Conservation (phyloP, 2,113 vertebrate species). For the Enhydra lutris region DNA sequence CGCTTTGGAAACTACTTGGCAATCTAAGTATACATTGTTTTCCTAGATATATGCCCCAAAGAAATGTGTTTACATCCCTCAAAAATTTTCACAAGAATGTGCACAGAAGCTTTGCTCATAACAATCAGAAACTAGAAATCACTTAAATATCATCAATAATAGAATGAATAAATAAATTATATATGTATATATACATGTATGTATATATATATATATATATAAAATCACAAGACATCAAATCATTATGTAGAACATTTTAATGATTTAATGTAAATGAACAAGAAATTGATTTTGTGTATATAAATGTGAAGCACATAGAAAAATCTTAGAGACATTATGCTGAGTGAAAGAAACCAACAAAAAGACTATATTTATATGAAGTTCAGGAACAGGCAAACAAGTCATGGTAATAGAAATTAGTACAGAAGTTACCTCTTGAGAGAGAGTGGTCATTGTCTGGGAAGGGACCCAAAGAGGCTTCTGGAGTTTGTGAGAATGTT, state of each 20-base stretch:
- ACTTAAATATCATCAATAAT: not conserved
- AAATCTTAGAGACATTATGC: not conserved
- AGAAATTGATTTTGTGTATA: slow-evolving; percentile 4
- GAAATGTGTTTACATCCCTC: not conserved
- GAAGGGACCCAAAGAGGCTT: not conserved
- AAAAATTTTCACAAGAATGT: slow-evolving; percentile 5
- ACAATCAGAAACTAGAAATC: slow-evolving; percentile 17
- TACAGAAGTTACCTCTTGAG: not conserved
- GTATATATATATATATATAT: not conserved
- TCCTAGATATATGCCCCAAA: not conserved
- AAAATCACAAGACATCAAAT: slow-evolving; percentile 55
- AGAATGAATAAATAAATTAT: not conserved
- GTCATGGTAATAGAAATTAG: not conserved
- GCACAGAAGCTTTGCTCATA: not conserved
- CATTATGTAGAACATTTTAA: slow-evolving; percentile 54
- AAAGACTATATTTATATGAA: not conserved
- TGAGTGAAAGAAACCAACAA: not conserved
- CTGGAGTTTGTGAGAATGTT: not conserved
- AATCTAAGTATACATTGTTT: not conserved
- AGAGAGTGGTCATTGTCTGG: not conserved
- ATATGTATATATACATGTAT: too few species aligned
- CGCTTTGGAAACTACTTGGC: not conserved
- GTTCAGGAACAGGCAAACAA: not conserved
- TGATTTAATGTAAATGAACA: slow-evolving; percentile 64
- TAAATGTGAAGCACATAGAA: not conserved